Evolutionary conservation across 1,140 invertebrate species (phyloP).

Genomic region (Hyposmocoma kahamanoa): DNA sequence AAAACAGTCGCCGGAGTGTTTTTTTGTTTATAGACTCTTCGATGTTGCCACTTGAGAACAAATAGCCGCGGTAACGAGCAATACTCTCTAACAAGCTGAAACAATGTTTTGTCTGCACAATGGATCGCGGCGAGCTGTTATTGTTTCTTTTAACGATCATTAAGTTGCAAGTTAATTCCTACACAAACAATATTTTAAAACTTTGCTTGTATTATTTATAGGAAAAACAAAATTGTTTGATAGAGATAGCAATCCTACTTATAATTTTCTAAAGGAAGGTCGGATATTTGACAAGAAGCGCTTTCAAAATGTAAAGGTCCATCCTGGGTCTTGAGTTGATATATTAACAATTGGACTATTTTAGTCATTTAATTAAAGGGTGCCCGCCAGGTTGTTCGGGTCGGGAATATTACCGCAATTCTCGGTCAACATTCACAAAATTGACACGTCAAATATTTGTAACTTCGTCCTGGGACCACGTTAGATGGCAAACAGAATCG

Average conservation of each 20-base stretch:
- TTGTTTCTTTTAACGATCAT: constrained; percentile 18
- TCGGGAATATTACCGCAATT: constrained; percentile 71
- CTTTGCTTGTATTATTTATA: no score
- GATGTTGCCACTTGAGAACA: constrained; percentile 70
- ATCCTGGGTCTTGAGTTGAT: constrained; percentile 33
- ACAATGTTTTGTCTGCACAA: constrained; percentile 51
- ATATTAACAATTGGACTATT: constrained; percentile 64
- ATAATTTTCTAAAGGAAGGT: no score
- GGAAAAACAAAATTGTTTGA: no score
- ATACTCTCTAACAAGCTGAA: constrained; percentile 65
- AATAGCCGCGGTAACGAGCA: constrained; percentile 66
- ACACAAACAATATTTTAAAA: no score
- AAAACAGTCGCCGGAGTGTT: constrained; percentile 68
- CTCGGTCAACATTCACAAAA: constrained; percentile 72
- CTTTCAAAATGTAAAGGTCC: no score
- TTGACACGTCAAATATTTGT: constrained; percentile 74
- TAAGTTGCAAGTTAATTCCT: no score
- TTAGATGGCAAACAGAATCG: constrained; percentile 71
- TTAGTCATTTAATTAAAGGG: constrained; percentile 70
- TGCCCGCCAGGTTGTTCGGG: constrained; percentile 54
- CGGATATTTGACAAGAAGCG: no score
- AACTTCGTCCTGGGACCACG: constrained; percentile 71
- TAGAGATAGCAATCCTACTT: no score
- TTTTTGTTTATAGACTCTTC: constrained; percentile 70
- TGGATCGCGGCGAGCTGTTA: constrained; percentile 41